A percentile compares a stretch with the other conserved stretches of the same genome.
These are phyloP conservation scores for Neria commutata DNA, from an alignment of 2,888 invertebrate genomes.

Conservation along the genomic window DNA sequence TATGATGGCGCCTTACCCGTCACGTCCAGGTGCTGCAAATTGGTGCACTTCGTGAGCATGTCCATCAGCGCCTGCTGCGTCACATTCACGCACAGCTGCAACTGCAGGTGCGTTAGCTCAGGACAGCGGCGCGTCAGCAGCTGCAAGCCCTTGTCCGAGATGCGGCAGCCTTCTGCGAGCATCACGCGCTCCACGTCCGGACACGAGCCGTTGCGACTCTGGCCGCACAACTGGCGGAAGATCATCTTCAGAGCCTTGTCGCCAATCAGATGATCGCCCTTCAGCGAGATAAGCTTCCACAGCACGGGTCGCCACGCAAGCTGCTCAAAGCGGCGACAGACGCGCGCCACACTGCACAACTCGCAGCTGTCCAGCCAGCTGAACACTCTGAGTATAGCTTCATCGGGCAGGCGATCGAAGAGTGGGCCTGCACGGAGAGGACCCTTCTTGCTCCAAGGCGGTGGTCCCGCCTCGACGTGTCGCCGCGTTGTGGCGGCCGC, in stretches of 20 bases:
- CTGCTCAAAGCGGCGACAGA: conserved; percentile 77
- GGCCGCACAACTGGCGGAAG: conserved; percentile 70
- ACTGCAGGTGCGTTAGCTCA: conserved; percentile 79
- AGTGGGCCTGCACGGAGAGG: conserved; percentile 60
- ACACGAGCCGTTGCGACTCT: conserved; percentile 71
- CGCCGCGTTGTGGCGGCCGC: conserved; percentile 33
- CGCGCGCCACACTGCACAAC: conserved; percentile 75
- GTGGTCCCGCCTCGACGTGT: conserved; percentile 41
- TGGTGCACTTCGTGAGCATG: conserved; percentile 77
- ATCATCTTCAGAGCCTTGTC: conserved; percentile 72
- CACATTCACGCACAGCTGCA: conserved; percentile 76
- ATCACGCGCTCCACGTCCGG: conserved; percentile 72
- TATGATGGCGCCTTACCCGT: conserved; percentile 67
- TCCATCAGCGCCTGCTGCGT: conserved; percentile 81
- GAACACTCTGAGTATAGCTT: conserved; percentile 73
- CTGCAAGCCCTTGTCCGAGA: conserved; percentile 79
- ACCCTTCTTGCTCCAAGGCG: conserved; percentile 61
- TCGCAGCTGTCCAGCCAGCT: conserved; percentile 74
- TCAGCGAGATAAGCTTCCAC: conserved; percentile 73
- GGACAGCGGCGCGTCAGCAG: conserved; percentile 80
- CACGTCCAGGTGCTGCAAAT: conserved; percentile 83
- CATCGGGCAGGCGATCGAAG: conserved; percentile 72
- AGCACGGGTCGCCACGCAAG: conserved; percentile 79
- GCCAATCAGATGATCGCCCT: conserved; percentile 66
- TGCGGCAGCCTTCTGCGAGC: conserved; percentile 72